Evolutionary conservation across 2,113 vertebrate species (phyloP), one percentile per base, ranked within the genome.

Genomic region (Nipponia nippon): DNA sequence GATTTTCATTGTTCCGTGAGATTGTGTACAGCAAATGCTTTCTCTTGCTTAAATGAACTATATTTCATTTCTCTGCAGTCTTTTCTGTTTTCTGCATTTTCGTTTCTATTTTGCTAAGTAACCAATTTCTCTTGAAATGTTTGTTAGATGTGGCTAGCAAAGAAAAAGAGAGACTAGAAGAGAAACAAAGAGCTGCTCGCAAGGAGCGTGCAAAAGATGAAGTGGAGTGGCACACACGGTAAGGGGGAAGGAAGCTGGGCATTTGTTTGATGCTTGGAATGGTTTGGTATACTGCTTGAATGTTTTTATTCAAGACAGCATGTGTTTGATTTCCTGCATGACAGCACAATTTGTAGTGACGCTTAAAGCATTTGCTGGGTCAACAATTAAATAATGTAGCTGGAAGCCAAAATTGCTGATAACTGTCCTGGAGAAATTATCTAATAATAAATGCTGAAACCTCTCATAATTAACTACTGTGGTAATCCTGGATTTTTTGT

Each of bases 81-180:
- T 73, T 81, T 75, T 52, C 32, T 46, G 38, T 50, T 73, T 77
- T 83, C 49, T 67, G 46, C 20, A 3, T 36, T 93, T 87, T 75
- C 47, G 19, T 53, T 87, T 61, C 42, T 73, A 3, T 91, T 97
- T 91, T 89, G 16, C 83, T 26, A 58, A 96, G 49, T 93, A 82
- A 83, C 61, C 32, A 13, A 0, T 93, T 91, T 78, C 59, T 93
- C 44, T 97, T 83, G 19, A 55, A 83, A 81, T 73, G 18, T 89
- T 87, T 94, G 40, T 69, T 94, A 99, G 99, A 99, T 76, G 95
- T 99, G 95, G 99, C 99, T 65, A 99, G 99, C 91, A 98, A 91
- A 81, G 99, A 99, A 96, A 99, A 99, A 93, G 99, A 99, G 95
- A 97, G 99, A 50, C 97, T 99, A 91, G 99, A 99, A 94, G 99